phyloP scores from a whole-genome alignment of 2,888 invertebrate species.

The Mellilla xanthometata region DNA sequence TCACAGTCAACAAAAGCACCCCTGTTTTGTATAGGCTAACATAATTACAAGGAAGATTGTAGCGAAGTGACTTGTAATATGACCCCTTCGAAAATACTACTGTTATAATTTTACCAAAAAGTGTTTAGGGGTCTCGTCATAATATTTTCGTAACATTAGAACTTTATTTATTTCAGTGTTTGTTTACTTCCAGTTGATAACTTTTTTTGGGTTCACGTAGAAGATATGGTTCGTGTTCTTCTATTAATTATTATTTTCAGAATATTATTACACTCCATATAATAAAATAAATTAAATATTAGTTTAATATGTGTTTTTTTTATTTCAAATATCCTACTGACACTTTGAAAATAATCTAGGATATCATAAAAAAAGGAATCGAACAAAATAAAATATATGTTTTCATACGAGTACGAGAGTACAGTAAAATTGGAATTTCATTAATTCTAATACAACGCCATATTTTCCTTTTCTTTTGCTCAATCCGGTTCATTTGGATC shows the following conservation, averaged over 20 bases:
- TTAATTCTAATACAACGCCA: conserved; percentile 3
- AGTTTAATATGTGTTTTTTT: too few species aligned
- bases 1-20: conserved; percentile 32
- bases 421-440: conserved; percentile 1
- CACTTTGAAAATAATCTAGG: too few species aligned
- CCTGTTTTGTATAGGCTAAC: conserved; percentile 71
- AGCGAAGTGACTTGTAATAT: conserved; percentile 74
- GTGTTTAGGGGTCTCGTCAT: conserved; percentile 14
- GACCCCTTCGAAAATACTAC: conserved; percentile 61
- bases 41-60: conserved; percentile 76
- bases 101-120: conserved; percentile 56
- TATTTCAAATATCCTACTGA: too few species aligned
- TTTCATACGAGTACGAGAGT: too few species aligned
- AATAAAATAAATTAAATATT: too few species aligned
- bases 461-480: conserved; percentile 11
- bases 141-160: too few species aligned
- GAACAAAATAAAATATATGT: background rate
- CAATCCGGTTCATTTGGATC: conserved; percentile 8
- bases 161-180: too few species aligned
- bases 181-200: too few species aligned
- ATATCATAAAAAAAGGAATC: background rate
- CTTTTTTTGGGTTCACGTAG: too few species aligned
- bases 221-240: too few species aligned
- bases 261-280: too few species aligned
- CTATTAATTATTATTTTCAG: too few species aligned